These are phyloP conservation scores for Morelia viridis DNA, from an alignment of 2,797 vertebrate genomes.

Conservation along the genomic window DNA sequence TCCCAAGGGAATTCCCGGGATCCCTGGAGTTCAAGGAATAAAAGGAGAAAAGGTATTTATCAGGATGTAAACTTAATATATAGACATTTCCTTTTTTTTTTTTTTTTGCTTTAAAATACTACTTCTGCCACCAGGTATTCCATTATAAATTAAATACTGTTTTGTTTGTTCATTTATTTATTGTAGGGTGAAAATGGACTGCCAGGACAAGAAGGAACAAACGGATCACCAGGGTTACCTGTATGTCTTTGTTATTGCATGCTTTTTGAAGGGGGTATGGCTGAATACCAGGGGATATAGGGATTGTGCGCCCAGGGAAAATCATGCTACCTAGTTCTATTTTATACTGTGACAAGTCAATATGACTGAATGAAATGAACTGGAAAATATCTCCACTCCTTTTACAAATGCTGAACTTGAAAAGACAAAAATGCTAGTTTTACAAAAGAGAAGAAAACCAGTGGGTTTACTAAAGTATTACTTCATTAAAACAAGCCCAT, in stretches of 20 bases:
- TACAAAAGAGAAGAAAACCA: background rate
- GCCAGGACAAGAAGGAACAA: slow-evolving; percentile 81
- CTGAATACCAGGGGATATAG: background rate
- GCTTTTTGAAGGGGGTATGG: background rate
- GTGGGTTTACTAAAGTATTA: background rate
- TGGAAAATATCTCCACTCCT: background rate
- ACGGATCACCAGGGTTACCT: slow-evolving; percentile 79
- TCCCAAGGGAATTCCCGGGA: slow-evolving; percentile 86
- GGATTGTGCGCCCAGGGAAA: background rate
- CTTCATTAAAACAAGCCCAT: background rate
- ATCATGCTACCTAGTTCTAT: background rate
- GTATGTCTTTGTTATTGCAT: slow-evolving; percentile 73
- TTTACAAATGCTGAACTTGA: background rate
- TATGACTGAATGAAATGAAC: background rate
- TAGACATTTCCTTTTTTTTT: background rate
- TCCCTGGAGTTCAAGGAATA: slow-evolving; percentile 84
- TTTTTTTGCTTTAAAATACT: background rate
- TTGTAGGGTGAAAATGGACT: slow-evolving; percentile 86
- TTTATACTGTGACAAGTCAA: background rate
- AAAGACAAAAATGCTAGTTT: background rate
- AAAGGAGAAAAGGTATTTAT: slow-evolving; percentile 83
- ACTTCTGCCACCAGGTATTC: background rate
- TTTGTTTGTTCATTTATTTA: background rate
- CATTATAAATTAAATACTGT: background rate
- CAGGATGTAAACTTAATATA: background rate